phyloP scores from a whole-genome alignment of 1,140 invertebrate genomes.

The Aculops lycopersici region DNA sequence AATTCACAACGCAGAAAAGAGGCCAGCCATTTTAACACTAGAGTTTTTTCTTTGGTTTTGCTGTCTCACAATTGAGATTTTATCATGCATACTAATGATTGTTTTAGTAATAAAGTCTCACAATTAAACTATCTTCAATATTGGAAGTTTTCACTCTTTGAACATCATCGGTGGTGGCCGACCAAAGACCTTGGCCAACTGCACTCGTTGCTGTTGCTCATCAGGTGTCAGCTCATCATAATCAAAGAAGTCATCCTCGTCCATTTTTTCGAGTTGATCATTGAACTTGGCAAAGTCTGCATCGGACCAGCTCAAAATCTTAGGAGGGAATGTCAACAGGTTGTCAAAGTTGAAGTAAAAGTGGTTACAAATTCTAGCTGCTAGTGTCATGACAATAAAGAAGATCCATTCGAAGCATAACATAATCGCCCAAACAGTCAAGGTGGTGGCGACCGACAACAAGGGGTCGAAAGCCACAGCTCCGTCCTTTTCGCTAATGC shows the following conservation, averaged over 20 bases:
- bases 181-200: neutral
- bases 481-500: too few relatives aligned
- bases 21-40: too few relatives aligned
- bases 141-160: too few relatives aligned
- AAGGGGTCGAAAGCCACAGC: too few relatives aligned
- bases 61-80: too few relatives aligned
- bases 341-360: neutral
- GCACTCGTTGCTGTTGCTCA: neutral
- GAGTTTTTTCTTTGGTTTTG: too few relatives aligned
- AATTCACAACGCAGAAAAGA: too few relatives aligned
- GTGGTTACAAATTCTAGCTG: neutral
- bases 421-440: neutral
- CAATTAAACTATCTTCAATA: too few relatives aligned
- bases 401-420: neutral
- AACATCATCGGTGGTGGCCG: neutral
- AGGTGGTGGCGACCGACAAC: neutral
- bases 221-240: neutral
- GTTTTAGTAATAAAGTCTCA: too few relatives aligned
- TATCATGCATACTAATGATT: too few relatives aligned
- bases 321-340: neutral
- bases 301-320: neutral
- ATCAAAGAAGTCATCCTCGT: neutral
- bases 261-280: neutral
- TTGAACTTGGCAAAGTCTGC: neutral
- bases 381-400: neutral